Evolutionary conservation across 2,888 invertebrate genomes (phyloP), one percentile per base, ranked within the genome.

Genomic region (Tubulanus polymorphus): DNA sequence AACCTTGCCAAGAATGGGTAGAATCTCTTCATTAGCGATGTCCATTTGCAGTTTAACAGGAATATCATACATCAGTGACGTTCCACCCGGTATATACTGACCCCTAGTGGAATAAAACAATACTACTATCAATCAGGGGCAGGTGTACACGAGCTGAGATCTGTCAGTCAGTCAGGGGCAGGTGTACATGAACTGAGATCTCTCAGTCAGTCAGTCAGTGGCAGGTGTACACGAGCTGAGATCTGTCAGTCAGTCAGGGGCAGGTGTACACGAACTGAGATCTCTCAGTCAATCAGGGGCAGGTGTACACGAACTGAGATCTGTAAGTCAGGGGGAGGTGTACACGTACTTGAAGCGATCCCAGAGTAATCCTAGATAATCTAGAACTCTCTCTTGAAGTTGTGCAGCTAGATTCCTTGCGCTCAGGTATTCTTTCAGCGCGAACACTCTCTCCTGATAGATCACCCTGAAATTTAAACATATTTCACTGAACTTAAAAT

Each of bases 41-140:
- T 63, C 63, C 27, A 56, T 28, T 47, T 57, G 62, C 2, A 64
- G 41, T n/a, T 51, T 48, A 1, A 32, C 32, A 3, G 64, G 64
- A 12, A 55, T 48, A 46, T 64, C 64, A 28, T 64, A 48, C 18
- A 61, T 26, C 18, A 64, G 18, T 2, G 51, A 37, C 37, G 41
- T n/a, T 45, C 57, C 29, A 8, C 64, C 63, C 8, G 64, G 64
- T 41, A 61, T 52, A 56, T 59, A 63, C n/a, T 52, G 51, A 8
- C 63, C 63, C 26, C 60, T 55, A 32, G 8, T 10, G 2, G 45
- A 6, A 30, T 20, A 15, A 20, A 35, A 53, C 6, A 25, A 23
- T 15, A 18, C 23, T 18, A 41, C 41, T n/a, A n/a, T n/a, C n/a
- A n/a, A n/a, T n/a, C n/a, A n/a, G n/a, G n/a, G n/a, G n/a, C n/a